These are phyloP conservation scores for Cetonia aurata DNA, from an alignment of 2,888 invertebrate genomes.

Conservation along the genomic window DNA sequence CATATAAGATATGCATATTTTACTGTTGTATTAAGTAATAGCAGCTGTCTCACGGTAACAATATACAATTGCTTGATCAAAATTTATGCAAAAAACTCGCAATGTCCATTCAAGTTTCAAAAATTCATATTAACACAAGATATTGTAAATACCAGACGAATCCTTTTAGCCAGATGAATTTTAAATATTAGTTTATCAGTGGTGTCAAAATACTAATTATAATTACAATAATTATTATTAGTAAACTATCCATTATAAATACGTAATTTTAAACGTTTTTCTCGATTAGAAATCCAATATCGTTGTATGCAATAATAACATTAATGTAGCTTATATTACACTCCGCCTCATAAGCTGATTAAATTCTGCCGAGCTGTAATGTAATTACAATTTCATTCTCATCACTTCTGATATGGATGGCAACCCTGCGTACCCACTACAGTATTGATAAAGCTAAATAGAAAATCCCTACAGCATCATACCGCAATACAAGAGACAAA, in stretches of 20 bases:
- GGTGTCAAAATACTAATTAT: too few species aligned
- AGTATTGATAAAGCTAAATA: neutral
- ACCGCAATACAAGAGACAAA: slow-evolving; percentile 5
- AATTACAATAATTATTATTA: too few species aligned
- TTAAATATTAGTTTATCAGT: too few species aligned
- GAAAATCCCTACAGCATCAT: slow-evolving; percentile 17
- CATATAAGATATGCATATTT: too few species aligned
- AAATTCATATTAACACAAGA: too few species aligned
- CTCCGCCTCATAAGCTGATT: neutral
- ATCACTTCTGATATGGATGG: slow-evolving; percentile 1
- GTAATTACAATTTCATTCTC: slow-evolving; percentile 23
- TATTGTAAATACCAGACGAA: too few species aligned
- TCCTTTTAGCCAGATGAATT: too few species aligned
- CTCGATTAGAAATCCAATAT: too few species aligned
- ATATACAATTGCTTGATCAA: too few species aligned
- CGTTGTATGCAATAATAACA: too few species aligned
- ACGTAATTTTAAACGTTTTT: too few species aligned
- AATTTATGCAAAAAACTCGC: neutral
- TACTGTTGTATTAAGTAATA: neutral
- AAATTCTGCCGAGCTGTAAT: neutral
- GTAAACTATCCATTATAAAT: too few species aligned
- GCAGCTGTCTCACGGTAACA: neutral
- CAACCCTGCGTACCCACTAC: neutral
- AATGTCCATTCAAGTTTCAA: neutral
- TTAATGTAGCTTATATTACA: neutral